Evolutionary conservation across 2,113 vertebrate genomes (phyloP), one percentile per base, ranked within the genome.

Genomic region (Cygnus buccinator): DNA sequence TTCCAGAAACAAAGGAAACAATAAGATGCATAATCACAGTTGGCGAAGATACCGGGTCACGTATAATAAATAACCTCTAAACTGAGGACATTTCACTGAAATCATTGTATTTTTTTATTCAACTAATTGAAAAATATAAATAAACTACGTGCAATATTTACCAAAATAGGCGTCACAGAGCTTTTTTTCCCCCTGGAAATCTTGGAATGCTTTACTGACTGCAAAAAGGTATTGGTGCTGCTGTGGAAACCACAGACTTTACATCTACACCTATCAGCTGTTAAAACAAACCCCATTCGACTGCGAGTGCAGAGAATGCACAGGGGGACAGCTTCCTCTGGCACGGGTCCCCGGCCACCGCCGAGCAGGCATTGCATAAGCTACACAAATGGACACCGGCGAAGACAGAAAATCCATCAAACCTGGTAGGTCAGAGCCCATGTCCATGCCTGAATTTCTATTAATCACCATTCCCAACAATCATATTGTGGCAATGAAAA

Each of bases 1-100:
- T 97, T 95, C 95, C 97, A 98, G 77, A 89, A 94, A 91, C 13
- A 95, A 97, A 94, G 22, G 88, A 90, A 74, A 88, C 22, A 75
- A 79, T 84, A 55, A 88, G 12, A 85, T 48, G 85, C 6, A 7
- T 33, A 77, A 87, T 95, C 89, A 84, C 14, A 14, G 43, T 11
- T 35, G 10, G 19, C 22, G 22, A 76, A 72, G 50, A 50, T 14
- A 91, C 20, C 3, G 52, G 18, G 17, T 70, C 29, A 75, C 11
- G 11, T 57, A 62, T 12, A 87, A 67, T 65, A 82, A 28, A 17
- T 33, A 59, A 25, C 14, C 26, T 55, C 25, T 58, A 68, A 78
- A 66, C 0, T 2, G 39, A 88, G 43, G 50, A 6, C 1, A 7
- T 63, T 90, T 84, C 28, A 46, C 33, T 21, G 35, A 33, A 39